Evolutionary conservation across 2,797 vertebrate species (phyloP), one percentile per base, ranked within the genome.

Genomic region (Adelosebastes latens): DNA sequence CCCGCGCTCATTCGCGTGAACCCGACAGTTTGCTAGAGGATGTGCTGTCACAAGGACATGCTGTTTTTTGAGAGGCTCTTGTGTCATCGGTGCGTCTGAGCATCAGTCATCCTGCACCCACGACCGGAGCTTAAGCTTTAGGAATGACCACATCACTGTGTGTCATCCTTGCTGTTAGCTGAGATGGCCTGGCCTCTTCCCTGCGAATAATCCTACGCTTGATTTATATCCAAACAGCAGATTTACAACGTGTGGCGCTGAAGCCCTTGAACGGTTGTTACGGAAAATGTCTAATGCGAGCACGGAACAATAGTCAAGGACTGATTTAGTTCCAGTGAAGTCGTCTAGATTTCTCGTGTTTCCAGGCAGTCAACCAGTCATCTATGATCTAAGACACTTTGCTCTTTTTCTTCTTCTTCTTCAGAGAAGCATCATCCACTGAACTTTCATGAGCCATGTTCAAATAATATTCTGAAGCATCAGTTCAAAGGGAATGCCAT

Each of bases 51-150:
- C 82, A 63, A 68, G 74, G 13, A 65, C 55, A 11, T 22, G 7
- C 80, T 91, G 80, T 93, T 93, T 55, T 94, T 87, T 84, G 49
- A 31, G 1, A 82, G 72, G 56, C 79, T 87, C 79, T 65, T 76
- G 0, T 84, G 88, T 79, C 88, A 86, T 80, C 69, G 49, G 66
- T 59, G 72, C 65, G 59, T 85, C 64, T 58, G 29, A 66, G 83
- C 22, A 10, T 80, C 75, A 79, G 75, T 80, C 83, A 81, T 66
- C 71, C 75, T 72, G 75, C 82, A 74, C 18, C 58, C 64, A 18
- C 72, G 71, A 72, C 65, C 77, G n/a, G 25, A 73, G 73, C 52
- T 81, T 64, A 72, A 80, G 72, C 77, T 80, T 80, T 34, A 39
- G 58, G 20, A 83, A 76, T 86, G 84, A 85, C 82, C 80, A 69